Evolutionary conservation across 2,888 invertebrate species (phyloP).

Genomic region (Gastracanthus pulcherrimus): DNA sequence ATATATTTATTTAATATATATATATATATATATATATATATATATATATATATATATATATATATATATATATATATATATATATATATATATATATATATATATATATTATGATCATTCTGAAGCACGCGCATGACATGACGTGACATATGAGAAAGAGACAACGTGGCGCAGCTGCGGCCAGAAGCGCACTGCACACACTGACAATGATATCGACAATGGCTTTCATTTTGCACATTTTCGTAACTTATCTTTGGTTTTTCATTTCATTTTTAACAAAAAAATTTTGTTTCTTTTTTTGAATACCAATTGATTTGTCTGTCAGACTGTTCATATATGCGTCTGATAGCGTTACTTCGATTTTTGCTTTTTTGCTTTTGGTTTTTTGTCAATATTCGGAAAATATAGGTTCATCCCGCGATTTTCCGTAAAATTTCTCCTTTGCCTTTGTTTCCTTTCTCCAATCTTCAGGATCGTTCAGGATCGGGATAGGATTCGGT

Average conservation of each 20-base stretch:
- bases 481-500: slow-evolving; percentile 9
- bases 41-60: too few species aligned
- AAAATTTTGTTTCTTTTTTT: not conserved
- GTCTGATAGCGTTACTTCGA: not conserved
- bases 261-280: not conserved
- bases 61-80: too few species aligned
- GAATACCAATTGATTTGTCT: slow-evolving; percentile 22
- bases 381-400: slow-evolving; percentile 31
- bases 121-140: slow-evolving; percentile 63
- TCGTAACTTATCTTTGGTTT: slow-evolving; percentile 4
- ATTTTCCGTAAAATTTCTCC: slow-evolving; percentile 2
- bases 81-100: not conserved
- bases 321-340: not conserved
- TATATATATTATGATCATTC: slow-evolving; percentile 37
- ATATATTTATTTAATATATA: too few species aligned
- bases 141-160: slow-evolving; percentile 57
- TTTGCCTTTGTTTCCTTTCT: slow-evolving; percentile 36
- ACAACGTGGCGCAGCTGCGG: slow-evolving; percentile 64
- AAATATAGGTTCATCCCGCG: slow-evolving; percentile 20
- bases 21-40: too few species aligned
- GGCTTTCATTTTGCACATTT: slow-evolving; percentile 56
- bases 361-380: slow-evolving; percentile 29
- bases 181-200: slow-evolving; percentile 76
- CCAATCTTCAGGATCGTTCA: slow-evolving; percentile 23
- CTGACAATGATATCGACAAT: slow-evolving; percentile 72